Conservation (phyloP, 2,797 vertebrate species). For the Onychomys torridus region DNA sequence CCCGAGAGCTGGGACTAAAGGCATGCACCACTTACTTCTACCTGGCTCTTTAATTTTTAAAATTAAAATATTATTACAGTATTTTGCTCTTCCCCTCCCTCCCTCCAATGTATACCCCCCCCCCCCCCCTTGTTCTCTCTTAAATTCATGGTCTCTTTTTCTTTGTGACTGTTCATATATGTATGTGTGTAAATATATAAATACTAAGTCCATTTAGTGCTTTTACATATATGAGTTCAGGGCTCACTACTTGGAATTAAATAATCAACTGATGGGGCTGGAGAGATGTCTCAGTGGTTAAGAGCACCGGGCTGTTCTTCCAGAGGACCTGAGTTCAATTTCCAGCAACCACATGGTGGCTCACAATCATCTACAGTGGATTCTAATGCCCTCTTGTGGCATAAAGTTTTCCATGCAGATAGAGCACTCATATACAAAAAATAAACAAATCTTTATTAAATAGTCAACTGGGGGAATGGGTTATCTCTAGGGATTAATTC, state of each 20-base stretch:
- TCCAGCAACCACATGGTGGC: no score
- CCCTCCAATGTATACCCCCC: background rate
- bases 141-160: background rate
- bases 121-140: background rate
- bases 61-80: background rate
- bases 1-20: background rate
- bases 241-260: background rate
- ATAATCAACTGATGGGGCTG: background rate
- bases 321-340: no score
- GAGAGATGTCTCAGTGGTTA: no score
- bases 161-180: background rate
- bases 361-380: no score
- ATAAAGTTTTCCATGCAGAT: no score
- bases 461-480: background rate
- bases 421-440: no score
- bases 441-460: background rate
- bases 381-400: no score
- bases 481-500: background rate
- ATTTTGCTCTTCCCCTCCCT: background rate
- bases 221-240: background rate
- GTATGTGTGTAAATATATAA: background rate
- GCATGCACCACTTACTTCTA: background rate
- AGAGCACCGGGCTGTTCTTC: no score
- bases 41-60: background rate
- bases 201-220: background rate